Evolutionary conservation across 2,888 invertebrate species (phyloP).

Genomic region (Amphipyra tragopoginis): DNA sequence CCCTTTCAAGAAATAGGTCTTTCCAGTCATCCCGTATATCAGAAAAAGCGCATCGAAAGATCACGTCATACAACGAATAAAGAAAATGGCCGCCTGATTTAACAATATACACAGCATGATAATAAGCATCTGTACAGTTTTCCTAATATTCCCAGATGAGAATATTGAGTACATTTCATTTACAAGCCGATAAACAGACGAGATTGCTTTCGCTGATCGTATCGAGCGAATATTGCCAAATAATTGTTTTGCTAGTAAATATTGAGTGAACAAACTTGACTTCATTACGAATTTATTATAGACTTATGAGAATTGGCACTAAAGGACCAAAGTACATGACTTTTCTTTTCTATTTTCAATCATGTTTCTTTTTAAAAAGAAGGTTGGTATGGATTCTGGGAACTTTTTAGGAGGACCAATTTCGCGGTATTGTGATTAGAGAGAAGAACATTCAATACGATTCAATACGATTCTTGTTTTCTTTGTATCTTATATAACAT

Average conservation of each 20-base stretch:
- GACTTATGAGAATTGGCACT: slow-evolving; percentile 19
- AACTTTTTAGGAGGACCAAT: background rate
- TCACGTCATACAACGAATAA: background rate
- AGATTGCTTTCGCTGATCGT: slow-evolving; percentile 50
- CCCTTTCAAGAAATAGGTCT: too few relatives aligned
- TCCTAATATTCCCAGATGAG: slow-evolving; percentile 37
- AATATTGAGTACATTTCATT: slow-evolving; percentile 38
- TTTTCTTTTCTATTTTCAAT: background rate
- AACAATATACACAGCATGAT: slow-evolving; percentile 14
- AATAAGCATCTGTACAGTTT: slow-evolving; percentile 28
- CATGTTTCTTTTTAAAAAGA: background rate
- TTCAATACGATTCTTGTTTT: too few relatives aligned
- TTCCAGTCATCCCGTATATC: too few relatives aligned
- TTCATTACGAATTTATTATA: slow-evolving; percentile 47
- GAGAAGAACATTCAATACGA: too few relatives aligned
- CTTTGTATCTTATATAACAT: too few relatives aligned
- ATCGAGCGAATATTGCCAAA: slow-evolving; percentile 44
- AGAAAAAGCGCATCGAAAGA: background rate
- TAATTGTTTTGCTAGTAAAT: slow-evolving; percentile 51
- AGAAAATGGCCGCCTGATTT: slow-evolving; percentile 6
- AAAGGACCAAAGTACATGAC: slow-evolving; percentile 5
- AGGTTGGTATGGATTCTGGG: background rate
- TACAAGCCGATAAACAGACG: slow-evolving; percentile 45
- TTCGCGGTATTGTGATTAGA: background rate
- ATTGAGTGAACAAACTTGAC: slow-evolving; percentile 46